A percentile compares a stretch with the other conserved stretches of the same genome.
phyloP scores from a whole-genome alignment of 1,140 invertebrate species.

The Agrilus planipennis region DNA sequence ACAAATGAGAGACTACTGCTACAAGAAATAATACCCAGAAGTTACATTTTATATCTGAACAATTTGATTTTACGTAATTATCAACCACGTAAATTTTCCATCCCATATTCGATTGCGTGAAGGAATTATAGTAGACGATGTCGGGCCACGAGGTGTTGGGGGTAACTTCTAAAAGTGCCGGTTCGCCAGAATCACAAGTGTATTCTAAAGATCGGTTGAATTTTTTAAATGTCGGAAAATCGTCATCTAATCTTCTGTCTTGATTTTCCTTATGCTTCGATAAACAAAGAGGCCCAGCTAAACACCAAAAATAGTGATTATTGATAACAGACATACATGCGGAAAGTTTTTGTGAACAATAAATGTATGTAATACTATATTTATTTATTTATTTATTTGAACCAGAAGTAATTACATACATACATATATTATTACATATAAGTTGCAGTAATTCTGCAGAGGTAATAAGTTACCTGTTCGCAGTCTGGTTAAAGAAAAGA shows the following conservation, averaged over 20 bases:
- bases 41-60: no score
- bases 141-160: constrained; percentile 88
- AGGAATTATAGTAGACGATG: constrained; percentile 87
- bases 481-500: no score
- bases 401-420: no score
- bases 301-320: constrained; percentile 19
- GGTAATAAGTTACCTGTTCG: no score
- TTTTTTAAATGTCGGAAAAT: constrained; percentile 66
- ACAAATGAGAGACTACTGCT: no score
- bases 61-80: no score
- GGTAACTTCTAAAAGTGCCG: constrained; percentile 64
- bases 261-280: constrained; percentile 48
- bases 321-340: background rate
- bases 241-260: constrained; percentile 67
- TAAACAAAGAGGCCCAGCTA: constrained; percentile 66
- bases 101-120: constrained; percentile 82
- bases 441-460: no score
- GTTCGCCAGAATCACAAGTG: constrained; percentile 53
- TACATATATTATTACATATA: no score
- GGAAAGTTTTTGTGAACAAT: no score
- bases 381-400: no score
- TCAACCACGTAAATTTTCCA: constrained; percentile 82
- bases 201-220: constrained; percentile 65
- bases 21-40: no score
- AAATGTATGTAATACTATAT: no score